Percentiles rank a stretch among this genome's conserved stretches.
phyloP scores from a whole-genome alignment of 2,113 vertebrate genomes.

The Ammospiza caudacuta region DNA sequence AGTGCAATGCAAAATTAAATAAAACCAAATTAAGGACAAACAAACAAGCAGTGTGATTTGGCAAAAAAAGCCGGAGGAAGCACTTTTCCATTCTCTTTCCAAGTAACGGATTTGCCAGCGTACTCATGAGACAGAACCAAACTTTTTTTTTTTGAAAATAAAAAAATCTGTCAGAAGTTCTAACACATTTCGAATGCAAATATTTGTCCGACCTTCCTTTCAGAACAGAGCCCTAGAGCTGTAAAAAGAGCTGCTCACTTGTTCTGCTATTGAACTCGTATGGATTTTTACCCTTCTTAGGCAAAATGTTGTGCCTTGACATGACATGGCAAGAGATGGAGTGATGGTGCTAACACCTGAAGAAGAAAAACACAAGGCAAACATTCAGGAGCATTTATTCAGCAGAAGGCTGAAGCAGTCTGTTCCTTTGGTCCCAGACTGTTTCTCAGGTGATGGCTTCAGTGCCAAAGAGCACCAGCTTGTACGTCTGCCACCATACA shows the following conservation, averaged over 20 bases:
- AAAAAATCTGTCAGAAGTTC: neutral
- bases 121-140: neutral
- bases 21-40: neutral
- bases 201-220: neutral
- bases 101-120: neutral
- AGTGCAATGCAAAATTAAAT: neutral
- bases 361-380: neutral
- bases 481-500: rapidly evolving
- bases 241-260: neutral
- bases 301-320: neutral
- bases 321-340: neutral
- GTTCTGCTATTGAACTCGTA: neutral
- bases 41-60: neutral
- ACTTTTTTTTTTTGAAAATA: neutral
- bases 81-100: neutral
- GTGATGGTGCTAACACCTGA: neutral
- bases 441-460: neutral
- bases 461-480: neutral
- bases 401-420: neutral
- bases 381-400: neutral
- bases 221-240: neutral
- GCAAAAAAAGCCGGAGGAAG: neutral
- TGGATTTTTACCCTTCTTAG: neutral
- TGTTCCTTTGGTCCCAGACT: neutral
- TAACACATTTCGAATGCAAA: neutral